Conservation (phyloP, 2,888 invertebrate genomes). For the Oxyteleia sp. region DNA sequence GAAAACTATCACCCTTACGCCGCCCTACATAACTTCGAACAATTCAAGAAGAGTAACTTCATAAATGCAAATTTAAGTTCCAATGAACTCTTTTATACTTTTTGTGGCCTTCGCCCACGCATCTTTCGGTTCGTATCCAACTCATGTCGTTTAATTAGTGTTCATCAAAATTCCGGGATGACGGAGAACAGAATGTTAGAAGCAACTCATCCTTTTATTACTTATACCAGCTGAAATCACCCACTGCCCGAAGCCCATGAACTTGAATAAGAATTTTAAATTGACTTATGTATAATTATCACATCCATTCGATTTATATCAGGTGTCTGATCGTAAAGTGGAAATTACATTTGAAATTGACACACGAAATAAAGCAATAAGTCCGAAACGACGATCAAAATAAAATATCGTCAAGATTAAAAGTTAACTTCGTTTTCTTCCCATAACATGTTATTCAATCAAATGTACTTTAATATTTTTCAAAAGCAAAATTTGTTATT, state of each 20-base stretch:
- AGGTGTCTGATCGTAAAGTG: conserved; percentile 75
- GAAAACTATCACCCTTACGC: no score
- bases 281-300: conserved; percentile 82
- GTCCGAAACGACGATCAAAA: conserved; percentile 51
- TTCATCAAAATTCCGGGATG: conserved; percentile 74
- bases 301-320: conserved; percentile 79
- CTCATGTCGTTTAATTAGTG: conserved; percentile 74
- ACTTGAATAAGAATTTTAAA: conserved; percentile 78
- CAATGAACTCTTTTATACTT: conserved; percentile 61
- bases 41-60: conserved; percentile 28
- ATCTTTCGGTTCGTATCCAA: conserved; percentile 70
- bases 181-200: conserved; percentile 74
- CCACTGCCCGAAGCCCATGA: conserved; percentile 79
- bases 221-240: conserved; percentile 77
- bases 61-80: conserved; percentile 65
- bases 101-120: conserved; percentile 68
- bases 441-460: conserved; percentile 10
- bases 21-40: background rate
- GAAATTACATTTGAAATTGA: conserved; percentile 73
- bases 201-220: conserved; percentile 70
- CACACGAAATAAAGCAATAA: conserved; percentile 66
- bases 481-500: background rate
- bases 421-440: conserved; percentile 39
- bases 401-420: conserved; percentile 50
- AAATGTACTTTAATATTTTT: conserved; percentile 18